These are phyloP conservation scores for Anas platyrhynchos DNA, from an alignment of 2,113 vertebrate genomes.

Conservation along the genomic window DNA sequence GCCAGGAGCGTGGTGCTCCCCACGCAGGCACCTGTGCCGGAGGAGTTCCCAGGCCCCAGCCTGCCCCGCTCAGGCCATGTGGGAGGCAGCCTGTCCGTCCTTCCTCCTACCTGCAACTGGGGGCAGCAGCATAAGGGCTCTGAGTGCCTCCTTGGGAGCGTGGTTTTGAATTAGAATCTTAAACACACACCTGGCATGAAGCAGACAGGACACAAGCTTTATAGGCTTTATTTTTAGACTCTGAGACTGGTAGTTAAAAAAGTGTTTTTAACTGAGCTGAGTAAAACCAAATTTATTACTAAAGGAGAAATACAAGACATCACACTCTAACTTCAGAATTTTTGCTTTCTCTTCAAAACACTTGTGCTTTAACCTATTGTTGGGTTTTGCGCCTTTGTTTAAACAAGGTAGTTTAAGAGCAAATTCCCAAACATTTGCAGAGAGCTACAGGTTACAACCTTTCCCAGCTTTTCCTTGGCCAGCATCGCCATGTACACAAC, in stretches of 20 bases:
- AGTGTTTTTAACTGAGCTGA: not conserved
- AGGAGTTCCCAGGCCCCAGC: not conserved
- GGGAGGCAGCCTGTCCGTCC: not conserved
- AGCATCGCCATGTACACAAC: not conserved
- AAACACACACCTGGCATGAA: not conserved
- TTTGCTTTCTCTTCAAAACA: not conserved
- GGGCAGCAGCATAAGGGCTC: not conserved
- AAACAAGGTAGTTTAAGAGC: not conserved
- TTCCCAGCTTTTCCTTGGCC: not conserved
- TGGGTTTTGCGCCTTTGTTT: not conserved
- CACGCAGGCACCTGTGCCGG: fast-evolving
- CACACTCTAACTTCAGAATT: not conserved
- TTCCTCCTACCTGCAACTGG: not conserved
- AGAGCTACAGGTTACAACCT: not conserved
- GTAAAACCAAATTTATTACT: not conserved
- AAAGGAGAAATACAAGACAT: not conserved
- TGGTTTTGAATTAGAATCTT: not conserved
- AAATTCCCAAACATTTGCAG: not conserved
- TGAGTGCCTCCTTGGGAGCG: not conserved
- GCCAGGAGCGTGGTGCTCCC: not conserved
- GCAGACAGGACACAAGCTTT: not conserved
- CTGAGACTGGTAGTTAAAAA: not conserved
- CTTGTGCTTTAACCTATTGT: not conserved
- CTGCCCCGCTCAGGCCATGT: not conserved
- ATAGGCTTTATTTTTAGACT: not conserved